phyloP scores from a whole-genome alignment of 2,888 invertebrate genomes.

The Crematogaster levior region DNA sequence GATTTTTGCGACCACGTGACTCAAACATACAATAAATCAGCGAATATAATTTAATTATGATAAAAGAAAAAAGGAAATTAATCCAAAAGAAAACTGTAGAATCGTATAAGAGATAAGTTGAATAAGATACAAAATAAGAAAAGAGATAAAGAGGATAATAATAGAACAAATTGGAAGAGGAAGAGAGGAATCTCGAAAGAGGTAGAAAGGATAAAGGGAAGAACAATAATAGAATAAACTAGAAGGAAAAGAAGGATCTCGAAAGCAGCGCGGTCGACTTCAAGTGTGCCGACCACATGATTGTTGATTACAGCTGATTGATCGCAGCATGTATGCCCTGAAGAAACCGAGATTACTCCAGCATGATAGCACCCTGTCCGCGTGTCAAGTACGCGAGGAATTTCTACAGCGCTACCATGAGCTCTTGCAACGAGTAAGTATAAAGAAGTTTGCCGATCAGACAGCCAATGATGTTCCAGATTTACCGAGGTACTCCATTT shows the following conservation, averaged over 20 bases:
- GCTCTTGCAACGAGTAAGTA: constrained; percentile 88
- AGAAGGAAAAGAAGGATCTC: background rate
- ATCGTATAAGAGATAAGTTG: background rate
- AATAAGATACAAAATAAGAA: too few relatives aligned
- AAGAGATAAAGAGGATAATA: background rate
- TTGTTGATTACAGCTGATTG: constrained; percentile 32
- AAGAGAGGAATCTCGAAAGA: background rate
- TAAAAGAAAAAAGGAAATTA: background rate
- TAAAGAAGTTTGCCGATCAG: background rate
- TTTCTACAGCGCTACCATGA: constrained; percentile 90
- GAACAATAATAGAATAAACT: too few relatives aligned
- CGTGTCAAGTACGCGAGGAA: constrained; percentile 91
- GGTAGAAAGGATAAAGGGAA: background rate
- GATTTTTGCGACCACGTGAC: background rate
- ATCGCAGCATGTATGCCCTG: constrained; percentile 58
- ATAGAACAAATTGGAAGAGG: background rate
- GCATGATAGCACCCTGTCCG: constrained; percentile 88
- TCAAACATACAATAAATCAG: background rate
- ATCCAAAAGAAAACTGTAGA: background rate
- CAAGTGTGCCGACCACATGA: constrained; percentile 24
- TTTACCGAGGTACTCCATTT: background rate
- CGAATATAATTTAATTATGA: background rate
- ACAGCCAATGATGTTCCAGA: background rate
- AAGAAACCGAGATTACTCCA: constrained; percentile 87
- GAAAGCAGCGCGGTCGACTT: constrained; percentile 5